These are phyloP conservation scores for Hypothenemus hampei DNA, from an alignment of 1,140 invertebrate genomes.

Conservation along the genomic window DNA sequence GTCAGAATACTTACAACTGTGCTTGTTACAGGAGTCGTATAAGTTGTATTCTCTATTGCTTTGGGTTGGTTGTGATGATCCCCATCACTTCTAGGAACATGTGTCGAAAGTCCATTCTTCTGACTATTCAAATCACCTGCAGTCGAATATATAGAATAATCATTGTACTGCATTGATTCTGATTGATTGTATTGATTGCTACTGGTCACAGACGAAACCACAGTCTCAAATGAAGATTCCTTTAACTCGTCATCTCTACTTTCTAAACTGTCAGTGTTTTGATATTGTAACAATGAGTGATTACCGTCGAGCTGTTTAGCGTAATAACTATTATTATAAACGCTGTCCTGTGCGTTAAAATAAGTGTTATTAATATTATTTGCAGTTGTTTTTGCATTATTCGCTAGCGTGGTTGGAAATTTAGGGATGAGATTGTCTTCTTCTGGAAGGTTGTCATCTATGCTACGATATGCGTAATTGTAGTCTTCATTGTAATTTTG, in stretches of 20 bases:
- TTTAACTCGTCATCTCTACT: constrained; percentile 54
- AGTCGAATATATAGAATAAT: constrained; percentile 40
- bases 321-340: constrained; percentile 38
- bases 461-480: constrained; percentile 63
- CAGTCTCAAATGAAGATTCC: constrained; percentile 58
- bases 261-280: constrained; percentile 54
- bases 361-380: constrained; percentile 35
- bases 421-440: constrained; percentile 30
- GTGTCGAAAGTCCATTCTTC: constrained; percentile 28
- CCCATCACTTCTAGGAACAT: neutral
- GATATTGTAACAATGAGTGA: constrained; percentile 46
- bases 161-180: constrained; percentile 38
- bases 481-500: constrained; percentile 63
- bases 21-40: constrained; percentile 19
- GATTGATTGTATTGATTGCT: constrained; percentile 42
- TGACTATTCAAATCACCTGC: constrained; percentile 37
- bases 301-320: constrained; percentile 26
- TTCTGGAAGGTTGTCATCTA: constrained; percentile 43
- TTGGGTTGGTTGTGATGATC: constrained; percentile 8
- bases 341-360: constrained; percentile 35
- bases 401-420: constrained; percentile 5
- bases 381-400: constrained; percentile 40
- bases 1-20: constrained; percentile 8
- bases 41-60: constrained; percentile 35
- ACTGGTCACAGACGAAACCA: constrained; percentile 51